Evolutionary conservation across 2,888 invertebrate species (phyloP).

Genomic region (Melanchra persicariae): DNA sequence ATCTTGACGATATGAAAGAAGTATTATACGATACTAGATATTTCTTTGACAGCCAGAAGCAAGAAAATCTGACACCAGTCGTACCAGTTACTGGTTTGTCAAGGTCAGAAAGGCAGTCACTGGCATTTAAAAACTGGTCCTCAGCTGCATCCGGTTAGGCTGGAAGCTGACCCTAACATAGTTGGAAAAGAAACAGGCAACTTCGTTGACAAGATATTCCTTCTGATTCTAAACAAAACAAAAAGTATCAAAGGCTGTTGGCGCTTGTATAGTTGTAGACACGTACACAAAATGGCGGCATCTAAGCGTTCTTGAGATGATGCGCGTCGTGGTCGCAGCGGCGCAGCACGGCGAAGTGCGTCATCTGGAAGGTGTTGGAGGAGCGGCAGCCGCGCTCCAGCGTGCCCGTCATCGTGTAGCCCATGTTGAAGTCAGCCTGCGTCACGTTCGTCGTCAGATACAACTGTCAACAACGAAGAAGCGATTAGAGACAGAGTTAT

Average conservation of each 20-base stretch:
- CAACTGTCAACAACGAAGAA: constrained; percentile 37
- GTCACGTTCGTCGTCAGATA: constrained; percentile 96
- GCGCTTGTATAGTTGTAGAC: constrained; percentile 3
- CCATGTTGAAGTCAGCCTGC: constrained; percentile 96
- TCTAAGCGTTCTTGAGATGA: constrained; percentile 84
- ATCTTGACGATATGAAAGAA: not conserved
- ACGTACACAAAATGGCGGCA: not conserved
- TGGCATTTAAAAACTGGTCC: no score
- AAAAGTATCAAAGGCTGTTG: constrained; percentile 33
- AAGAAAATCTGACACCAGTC: no score
- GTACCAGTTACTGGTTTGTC: no score
- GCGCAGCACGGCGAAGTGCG: constrained; percentile 96
- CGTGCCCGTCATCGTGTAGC: constrained; percentile 96
- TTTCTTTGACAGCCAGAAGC: no score
- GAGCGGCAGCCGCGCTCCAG: constrained; percentile 95
- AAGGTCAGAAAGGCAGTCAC: no score
- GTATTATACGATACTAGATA: no score
- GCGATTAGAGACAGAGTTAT: not conserved
- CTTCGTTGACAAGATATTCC: not conserved
- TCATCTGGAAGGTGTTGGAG: constrained; percentile 95
- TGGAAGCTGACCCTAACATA: no score
- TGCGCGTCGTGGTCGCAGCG: constrained; percentile 93
- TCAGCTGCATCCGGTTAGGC: no score
- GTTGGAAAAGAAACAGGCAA: not conserved
- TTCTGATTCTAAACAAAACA: not conserved